Base-by-base conservation (phyloP, 2,888 invertebrate species). In the Ellobium chinense region DNA sequence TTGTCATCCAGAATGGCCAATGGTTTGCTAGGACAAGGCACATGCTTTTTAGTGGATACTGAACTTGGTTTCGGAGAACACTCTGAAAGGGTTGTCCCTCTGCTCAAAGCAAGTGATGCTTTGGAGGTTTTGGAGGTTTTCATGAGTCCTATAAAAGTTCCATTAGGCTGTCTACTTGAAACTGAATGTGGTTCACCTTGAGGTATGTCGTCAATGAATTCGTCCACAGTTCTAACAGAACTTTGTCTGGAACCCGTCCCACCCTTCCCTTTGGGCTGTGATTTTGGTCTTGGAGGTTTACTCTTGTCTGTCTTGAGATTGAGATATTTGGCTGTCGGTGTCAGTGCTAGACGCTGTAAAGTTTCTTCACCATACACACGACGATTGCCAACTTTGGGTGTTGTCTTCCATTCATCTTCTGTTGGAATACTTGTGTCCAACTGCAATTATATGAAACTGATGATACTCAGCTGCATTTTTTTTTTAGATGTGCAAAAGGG, bases 341-440 rank as follows among this genome's bases (percentile, higher is more conserved):
- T 76, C 5, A 65, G 27, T 60, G 60, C 36, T 0, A 79, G 78
- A 27, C 73, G 78, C 37, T 73, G 29, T 36, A 79, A 66, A 36
- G 83, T 81, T 5, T 81, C 76, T 31, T 70, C 63, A 0, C 83
- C 81, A 79, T 90, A 90, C 0, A 84, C 81, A 56, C 91, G 85
- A 69, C 85, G 88, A 87, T 88, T 83, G n/a, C 89, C 89, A 14
- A 89, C 88, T 27, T 83, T 86, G 31, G 90, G 90, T 3, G 88
- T 87, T 9, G 90, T 90, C 36, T n/a, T 29, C n/a, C 70, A 65
- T n/a, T 37, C 72, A 21, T 24, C n/a, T 14, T 46, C 46, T 18
- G 7, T 46, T 46, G 46, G 18, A n/a, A n/a, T n/a, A n/a, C n/a
- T n/a, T n/a, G n/a, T n/a, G n/a, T n/a, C n/a, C n/a, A n/a, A n/a